Evolutionary conservation across 2,888 invertebrate species (phyloP), one percentile per base, ranked within the genome.

Genomic region (Heliconius charithonia): DNA sequence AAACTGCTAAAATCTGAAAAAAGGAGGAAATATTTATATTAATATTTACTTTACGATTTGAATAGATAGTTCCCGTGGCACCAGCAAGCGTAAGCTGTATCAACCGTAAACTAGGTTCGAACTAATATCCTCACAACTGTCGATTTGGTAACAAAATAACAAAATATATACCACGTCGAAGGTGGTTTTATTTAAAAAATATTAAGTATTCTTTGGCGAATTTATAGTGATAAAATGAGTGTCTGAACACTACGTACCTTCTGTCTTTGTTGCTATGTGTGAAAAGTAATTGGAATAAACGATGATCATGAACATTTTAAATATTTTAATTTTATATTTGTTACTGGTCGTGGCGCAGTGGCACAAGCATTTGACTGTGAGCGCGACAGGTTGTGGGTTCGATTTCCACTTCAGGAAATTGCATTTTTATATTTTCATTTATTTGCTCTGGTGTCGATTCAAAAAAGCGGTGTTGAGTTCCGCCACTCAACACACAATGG

Each of bases 61-160:
- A 32, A 72, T 56, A 56, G n/a, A 59, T 56, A 72, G 56, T 72
- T 72, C n/a, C 56, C n/a, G 32, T n/a, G 70, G 51, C 29, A n/a
- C 32, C 56, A 32, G 56, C 56, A 7, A 32, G 71, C 71, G 71
- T 56, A 56, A 72, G 71, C 71, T 72, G 71, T 72, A 56, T 6
- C 56, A 22, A n/a, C 32, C 32, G 71, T 72, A 72, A 72, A 72
- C 29, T 32, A 56, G 29, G 25, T 32, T 32, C 16, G 71, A 56
- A 72, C 56, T 72, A 72, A 56, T 72, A 72, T 56, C n/a, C 22
- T n/a, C 29, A 32, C 71, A 6, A 72, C 51, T 59, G n/a, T 56
- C 71, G 71, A 72, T 72, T 72, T 56, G 56, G 16, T 41, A 41
- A 16, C 3, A 59, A 63, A 51, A 71, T 51, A 71, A 71, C 2